Conservation (phyloP, 2,797 vertebrate species). For the Anguilla pacifica region DNA sequence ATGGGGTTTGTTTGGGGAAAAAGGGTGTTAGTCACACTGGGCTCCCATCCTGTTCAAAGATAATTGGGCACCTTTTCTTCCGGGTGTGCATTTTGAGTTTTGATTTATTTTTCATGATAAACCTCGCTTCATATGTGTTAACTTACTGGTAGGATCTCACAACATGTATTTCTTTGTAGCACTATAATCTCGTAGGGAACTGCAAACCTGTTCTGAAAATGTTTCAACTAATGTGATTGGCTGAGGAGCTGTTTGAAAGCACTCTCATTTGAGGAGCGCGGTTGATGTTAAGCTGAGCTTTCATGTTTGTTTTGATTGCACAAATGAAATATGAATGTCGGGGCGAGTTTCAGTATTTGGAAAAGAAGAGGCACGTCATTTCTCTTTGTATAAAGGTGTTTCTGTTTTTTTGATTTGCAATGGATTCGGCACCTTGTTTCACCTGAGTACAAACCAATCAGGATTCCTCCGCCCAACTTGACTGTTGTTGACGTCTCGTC, state of each 20-base stretch:
- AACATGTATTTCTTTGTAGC: constrained; percentile 82
- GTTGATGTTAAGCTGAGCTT: constrained; percentile 74
- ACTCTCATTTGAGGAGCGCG: constrained; percentile 88
- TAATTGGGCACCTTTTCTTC: constrained; percentile 79
- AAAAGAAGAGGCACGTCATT: constrained; percentile 71
- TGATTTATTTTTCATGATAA: constrained; percentile 64
- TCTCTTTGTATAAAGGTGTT: constrained; percentile 78
- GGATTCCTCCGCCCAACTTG: constrained; percentile 66
- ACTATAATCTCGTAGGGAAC: constrained; percentile 87
- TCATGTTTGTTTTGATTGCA: constrained; percentile 83
- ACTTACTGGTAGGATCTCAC: constrained; percentile 87
- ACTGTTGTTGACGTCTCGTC: constrained; percentile 69
- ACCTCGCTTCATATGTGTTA: constrained; percentile 83
- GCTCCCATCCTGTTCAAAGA: constrained; percentile 14
- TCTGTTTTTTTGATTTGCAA: constrained; percentile 79
- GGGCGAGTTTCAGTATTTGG: constrained; percentile 91
- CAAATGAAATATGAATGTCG: constrained; percentile 97
- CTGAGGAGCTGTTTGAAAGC: constrained; percentile 87
- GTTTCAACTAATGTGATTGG: constrained; percentile 83
- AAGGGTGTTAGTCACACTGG: not conserved
- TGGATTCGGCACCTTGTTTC: constrained; percentile 81
- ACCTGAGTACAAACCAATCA: constrained; percentile 74
- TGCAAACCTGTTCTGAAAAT: constrained; percentile 77
- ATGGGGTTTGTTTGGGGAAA: constrained; percentile 30
- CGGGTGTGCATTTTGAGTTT: constrained; percentile 77